Evolutionary conservation across 2,888 invertebrate genomes (phyloP), one percentile per base, ranked within the genome.

Genomic region (Melanostoma scalare): DNA sequence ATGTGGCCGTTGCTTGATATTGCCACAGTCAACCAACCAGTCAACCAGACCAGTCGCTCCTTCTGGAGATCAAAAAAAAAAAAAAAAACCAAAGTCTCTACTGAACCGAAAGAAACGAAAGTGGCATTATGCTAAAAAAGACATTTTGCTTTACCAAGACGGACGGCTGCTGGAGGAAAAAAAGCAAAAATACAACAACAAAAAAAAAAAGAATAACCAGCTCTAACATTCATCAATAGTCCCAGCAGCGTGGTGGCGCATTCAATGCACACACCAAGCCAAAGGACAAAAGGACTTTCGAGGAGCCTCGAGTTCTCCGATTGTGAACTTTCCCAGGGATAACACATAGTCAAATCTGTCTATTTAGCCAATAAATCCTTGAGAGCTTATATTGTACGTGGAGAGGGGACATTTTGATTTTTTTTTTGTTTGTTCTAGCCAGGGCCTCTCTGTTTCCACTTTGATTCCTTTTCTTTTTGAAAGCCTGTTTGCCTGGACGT

Each of bases 301-400:
- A 65, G 40, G 40, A 44, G 35, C 48, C 38, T 63, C 72, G 80
- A 63, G 69, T 71, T 44, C 69, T 78, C 65, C 78, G 40, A 79
- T 84, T 84, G 84, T 84, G 84, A 84, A 84, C 84, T 84, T 84
- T 84, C 79, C 79, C 84, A 84, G 78, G 82, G 84, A 84, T 84
- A 84, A 87, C 87, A 88, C 88, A 86, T 89, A 89, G 90, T 90
- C 90, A 90, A 90, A 90, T 89, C 89, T 89, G 88, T 89, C 88
- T 89, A 90, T 90, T 90, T 89, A 89, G 88, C 89, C 89, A 90
- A 90, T 90, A 90, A 90, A 90, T 90, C 90, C 89, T 90, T 89
- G 89, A 75, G 56, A 76, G 78, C 76, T 69, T 86, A 85, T 85
- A 88, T 67, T 69, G 78, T 77, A 72, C 63, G 77, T 50, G 68